Evolutionary conservation across 2,113 vertebrate genomes (phyloP).

Genomic region (Zingel zingel): DNA sequence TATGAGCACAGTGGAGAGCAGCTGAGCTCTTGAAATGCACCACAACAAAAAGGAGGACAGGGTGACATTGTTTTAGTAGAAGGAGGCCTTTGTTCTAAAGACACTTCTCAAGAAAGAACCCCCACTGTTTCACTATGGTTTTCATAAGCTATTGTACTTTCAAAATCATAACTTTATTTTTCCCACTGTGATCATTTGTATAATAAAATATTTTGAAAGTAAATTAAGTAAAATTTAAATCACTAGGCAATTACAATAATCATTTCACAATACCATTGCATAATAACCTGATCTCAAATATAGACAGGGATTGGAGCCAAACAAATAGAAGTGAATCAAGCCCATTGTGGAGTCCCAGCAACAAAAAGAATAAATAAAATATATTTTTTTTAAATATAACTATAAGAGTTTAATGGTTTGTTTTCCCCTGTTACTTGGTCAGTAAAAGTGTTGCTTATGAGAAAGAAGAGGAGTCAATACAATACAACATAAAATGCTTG

Average conservation of each 20-base stretch:
- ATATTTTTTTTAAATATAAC: too few relatives aligned
- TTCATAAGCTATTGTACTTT: slow-evolving; percentile 44
- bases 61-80: slow-evolving; percentile 52
- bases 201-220: slow-evolving; percentile 37
- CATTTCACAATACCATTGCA: slow-evolving; percentile 25
- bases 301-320: background rate
- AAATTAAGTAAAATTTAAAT: slow-evolving; percentile 36
- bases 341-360: slow-evolving; percentile 14
- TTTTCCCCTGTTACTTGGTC: background rate
- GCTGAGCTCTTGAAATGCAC: slow-evolving; percentile 64
- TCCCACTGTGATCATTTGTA: slow-evolving; percentile 28
- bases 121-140: slow-evolving; percentile 13
- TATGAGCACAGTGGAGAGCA: slow-evolving; percentile 55
- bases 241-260: slow-evolving; percentile 30
- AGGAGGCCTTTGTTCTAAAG: slow-evolving; percentile 42
- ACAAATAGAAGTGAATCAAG: slow-evolving; percentile 27
- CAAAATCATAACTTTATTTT: slow-evolving; percentile 17
- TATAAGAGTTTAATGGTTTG: background rate
- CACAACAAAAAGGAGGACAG: slow-evolving; percentile 58
- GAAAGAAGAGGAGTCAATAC: background rate
- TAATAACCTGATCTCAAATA: slow-evolving; percentile 43
- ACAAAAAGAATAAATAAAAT: slow-evolving; percentile 5
- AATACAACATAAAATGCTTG: background rate
- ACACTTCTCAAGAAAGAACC: slow-evolving; percentile 34
- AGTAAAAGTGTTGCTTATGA: background rate